Conservation (phyloP, 2,888 invertebrate genomes). For the Macropis europaea region DNA sequence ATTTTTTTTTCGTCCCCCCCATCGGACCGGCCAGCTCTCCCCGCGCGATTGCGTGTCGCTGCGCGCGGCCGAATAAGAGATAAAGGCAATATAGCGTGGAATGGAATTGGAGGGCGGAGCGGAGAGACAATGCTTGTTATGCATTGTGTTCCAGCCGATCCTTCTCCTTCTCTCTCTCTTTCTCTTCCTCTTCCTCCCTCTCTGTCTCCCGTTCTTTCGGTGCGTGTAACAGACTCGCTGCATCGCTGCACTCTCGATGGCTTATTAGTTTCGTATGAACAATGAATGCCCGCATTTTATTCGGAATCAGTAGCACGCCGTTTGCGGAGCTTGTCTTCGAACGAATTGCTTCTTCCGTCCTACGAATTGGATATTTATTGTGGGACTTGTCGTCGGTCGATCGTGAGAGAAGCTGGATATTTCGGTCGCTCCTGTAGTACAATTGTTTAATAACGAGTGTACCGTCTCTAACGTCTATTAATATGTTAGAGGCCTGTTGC, state of each 20-base stretch:
- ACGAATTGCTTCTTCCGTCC: no score
- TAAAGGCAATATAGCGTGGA: conserved; percentile 68
- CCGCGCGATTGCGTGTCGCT: conserved; percentile 23
- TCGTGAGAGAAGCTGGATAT: no score
- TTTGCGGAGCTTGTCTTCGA: neutral
- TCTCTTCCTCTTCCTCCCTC: no score
- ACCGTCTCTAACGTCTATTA: no score
- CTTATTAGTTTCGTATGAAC: conserved; percentile 57
- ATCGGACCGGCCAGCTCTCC: neutral
- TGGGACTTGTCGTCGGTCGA: no score
- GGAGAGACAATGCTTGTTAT: conserved; percentile 76
- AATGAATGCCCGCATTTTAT: conserved; percentile 49
- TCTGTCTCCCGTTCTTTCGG: no score
- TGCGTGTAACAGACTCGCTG: conserved; percentile 16
- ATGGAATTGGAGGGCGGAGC: conserved; percentile 73
- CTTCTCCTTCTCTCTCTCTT: no score
- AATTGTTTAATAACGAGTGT: no score
- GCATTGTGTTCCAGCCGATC: conserved; percentile 71
- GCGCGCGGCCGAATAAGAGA: conserved; percentile 62
- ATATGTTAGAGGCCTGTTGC: no score
- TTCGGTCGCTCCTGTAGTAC: no score
- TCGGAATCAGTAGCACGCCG: conserved; percentile 9
- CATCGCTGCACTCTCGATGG: conserved; percentile 26
- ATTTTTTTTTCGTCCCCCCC: neutral
- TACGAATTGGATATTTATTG: no score